These are phyloP conservation scores for Lepidocolaptes lacrymiger DNA, from an alignment of 2,797 vertebrate species.

Conservation along the genomic window DNA sequence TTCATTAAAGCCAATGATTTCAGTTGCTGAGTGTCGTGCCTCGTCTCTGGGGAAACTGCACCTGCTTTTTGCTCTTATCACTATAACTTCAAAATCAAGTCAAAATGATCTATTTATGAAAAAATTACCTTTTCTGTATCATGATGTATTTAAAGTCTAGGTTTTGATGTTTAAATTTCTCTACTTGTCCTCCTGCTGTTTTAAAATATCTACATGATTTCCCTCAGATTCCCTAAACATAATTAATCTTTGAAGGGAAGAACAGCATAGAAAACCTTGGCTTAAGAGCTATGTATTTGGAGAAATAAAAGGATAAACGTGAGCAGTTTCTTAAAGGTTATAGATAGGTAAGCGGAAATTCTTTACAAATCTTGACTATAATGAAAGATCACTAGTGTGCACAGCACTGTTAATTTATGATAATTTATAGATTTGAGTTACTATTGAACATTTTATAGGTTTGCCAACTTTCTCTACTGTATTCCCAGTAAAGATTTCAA, in stretches of 20 bases:
- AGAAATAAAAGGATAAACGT: background rate
- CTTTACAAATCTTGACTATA: background rate
- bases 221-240: background rate
- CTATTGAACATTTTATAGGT: background rate
- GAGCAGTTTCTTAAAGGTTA: background rate
- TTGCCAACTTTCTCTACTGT: background rate
- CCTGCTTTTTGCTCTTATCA: background rate
- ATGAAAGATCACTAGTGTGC: background rate
- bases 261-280: background rate
- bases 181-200: background rate
- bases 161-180: background rate
- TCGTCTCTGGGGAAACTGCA: background rate
- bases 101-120: background rate
- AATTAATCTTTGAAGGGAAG: background rate
- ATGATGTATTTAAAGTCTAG: background rate
- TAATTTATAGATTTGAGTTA: background rate
- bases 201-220: background rate
- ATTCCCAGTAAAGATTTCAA: background rate
- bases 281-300: background rate
- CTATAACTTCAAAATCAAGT: background rate
- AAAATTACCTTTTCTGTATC: background rate
- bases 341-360: background rate
- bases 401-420: background rate
- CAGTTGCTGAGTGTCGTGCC: background rate
- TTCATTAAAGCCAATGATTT: background rate